Conservation (phyloP, 2,888 invertebrate genomes). For the Monoplex corrugatus region DNA sequence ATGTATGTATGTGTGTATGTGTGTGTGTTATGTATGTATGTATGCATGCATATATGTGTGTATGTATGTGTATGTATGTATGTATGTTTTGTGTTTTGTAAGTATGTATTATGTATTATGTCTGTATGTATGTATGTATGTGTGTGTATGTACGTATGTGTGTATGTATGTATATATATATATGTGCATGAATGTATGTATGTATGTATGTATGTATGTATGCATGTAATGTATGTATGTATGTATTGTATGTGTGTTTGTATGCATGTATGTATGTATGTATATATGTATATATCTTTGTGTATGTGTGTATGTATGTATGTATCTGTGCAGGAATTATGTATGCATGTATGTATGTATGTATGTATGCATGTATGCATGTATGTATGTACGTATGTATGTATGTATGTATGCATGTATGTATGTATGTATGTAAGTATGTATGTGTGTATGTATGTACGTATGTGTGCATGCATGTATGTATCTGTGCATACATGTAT, state of each 20-base stretch:
- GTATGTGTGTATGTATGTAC: neutral
- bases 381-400: neutral
- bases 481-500: neutral
- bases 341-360: neutral
- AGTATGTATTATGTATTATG: neutral
- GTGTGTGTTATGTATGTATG: neutral
- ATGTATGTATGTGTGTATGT: neutral
- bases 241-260: no score
- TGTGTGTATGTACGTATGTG: neutral
- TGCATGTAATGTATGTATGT: no score
- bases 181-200: no score
- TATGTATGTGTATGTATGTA: neutral
- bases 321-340: conserved; percentile 4
- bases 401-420: neutral
- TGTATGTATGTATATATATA: no score
- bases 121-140: neutral
- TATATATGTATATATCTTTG: no score
- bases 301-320: no score
- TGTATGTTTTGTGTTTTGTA: neutral
- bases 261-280: no score
- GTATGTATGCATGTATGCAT: neutral
- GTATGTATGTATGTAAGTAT: conserved; percentile 16
- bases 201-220: no score
- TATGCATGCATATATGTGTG: neutral
- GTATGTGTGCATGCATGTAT: neutral